Conservation (phyloP, 1,140 invertebrate genomes). For the Tetragnatha versicolor region DNA sequence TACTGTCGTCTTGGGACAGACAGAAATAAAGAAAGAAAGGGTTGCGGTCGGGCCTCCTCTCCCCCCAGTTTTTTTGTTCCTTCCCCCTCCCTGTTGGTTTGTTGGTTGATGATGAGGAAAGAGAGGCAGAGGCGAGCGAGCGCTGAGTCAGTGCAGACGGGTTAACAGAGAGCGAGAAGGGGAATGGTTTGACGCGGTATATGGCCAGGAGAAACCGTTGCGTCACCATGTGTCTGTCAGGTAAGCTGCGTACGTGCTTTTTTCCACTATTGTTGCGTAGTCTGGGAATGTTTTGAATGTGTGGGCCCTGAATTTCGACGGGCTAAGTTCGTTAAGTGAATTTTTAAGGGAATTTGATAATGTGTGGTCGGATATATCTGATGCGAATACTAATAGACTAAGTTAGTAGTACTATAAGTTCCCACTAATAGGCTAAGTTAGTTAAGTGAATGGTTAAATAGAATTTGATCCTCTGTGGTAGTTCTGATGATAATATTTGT, state of each 20-base stretch:
- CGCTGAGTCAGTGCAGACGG: constrained; percentile 25
- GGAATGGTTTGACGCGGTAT: not conserved
- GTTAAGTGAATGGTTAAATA: no score
- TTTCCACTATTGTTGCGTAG: no score
- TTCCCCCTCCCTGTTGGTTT: not conserved
- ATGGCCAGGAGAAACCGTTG: not conserved
- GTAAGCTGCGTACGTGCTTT: not conserved
- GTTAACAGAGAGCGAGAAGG: constrained; percentile 4
- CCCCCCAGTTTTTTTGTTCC: not conserved
- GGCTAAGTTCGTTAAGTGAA: no score
- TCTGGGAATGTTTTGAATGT: no score
- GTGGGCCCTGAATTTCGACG: no score
- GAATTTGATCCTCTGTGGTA: no score
- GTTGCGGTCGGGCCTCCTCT: constrained; percentile 15
- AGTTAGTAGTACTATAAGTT: no score
- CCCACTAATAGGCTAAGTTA: no score
- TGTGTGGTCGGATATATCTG: no score
- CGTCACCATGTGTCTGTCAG: not conserved
- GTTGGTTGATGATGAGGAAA: not conserved
- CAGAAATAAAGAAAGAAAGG: constrained; percentile 36
- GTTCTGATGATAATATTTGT: no score
- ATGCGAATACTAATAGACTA: no score
- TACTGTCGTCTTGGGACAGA: not conserved
- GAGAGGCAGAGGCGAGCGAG: not conserved
- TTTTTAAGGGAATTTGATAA: no score